Evolutionary conservation across 2,113 vertebrate species (phyloP), one percentile per base, ranked within the genome.

Genomic region (Hydrochoerus hydrochaeris): DNA sequence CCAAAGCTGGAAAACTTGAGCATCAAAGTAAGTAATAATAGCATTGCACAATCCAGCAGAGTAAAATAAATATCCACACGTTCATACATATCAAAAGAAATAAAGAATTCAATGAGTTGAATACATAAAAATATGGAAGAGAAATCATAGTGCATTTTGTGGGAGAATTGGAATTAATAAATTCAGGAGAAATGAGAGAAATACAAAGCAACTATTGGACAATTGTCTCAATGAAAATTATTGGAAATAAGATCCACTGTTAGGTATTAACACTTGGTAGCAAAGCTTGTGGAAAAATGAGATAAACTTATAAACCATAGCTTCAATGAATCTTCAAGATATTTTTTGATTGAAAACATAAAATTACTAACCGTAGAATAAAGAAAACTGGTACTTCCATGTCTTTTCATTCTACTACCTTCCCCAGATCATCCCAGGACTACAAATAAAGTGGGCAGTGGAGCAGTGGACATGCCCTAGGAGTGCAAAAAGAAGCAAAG

Each of bases 21-120:
- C 44, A 52, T 80, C 3, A 71, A 95, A 95, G 91, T 44, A 46
- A 75, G 41, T 44, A 75, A 96, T 24, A 30, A 69, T 52, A 49
- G 20, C 81, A 63, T 2, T 65, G n/a, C 73, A 32, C 67, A 78
- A 67, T 32, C 32, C 38, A 80, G 77, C 62, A 73, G 35, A 95
- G 84, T 67, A 84, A 92, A 92, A 90, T 73, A 91, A 85, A 85
- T 58, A 95, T n/a, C n/a, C 10, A 49, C 22, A n/a, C 52, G 35
- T 20, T 54, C 44, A 89, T n/a, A 62, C 0, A 89, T 46, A 77
- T 6, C 30, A 71, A 30, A 57, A 91, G 32, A 90, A 86, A 86
- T 54, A 67, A 14, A 49, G 46, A 85, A 62, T 7, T 62, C 6
- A 73, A 44, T 35, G 44, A 57, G 41, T 49, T 65, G 32, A 52